A percentile compares a stretch with the other conserved stretches of the same genome.
phyloP scores from a whole-genome alignment of 2,797 vertebrate genomes.

The Selene dorsalis region DNA sequence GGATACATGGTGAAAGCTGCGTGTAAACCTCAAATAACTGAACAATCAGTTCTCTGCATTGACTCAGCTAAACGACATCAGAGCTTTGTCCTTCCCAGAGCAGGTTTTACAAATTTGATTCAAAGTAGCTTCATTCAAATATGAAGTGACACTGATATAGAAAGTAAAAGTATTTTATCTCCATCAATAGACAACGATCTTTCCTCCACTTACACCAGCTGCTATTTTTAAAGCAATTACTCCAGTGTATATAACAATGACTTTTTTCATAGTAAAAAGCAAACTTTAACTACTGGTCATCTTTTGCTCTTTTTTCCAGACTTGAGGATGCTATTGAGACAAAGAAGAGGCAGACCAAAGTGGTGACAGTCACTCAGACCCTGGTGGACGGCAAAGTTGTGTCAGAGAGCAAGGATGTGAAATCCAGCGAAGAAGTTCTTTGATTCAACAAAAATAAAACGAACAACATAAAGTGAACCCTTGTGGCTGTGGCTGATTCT shows the following conservation, averaged over 20 bases:
- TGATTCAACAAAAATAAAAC: constrained; percentile 48
- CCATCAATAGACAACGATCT: not conserved
- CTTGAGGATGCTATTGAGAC: constrained; percentile 82
- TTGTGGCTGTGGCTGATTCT: not conserved
- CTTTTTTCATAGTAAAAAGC: not conserved
- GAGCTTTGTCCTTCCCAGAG: constrained; percentile 10
- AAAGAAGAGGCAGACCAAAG: constrained; percentile 77
- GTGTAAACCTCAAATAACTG: not conserved
- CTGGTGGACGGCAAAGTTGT: constrained; percentile 89
- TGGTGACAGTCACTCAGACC: constrained; percentile 86
- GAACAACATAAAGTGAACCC: not conserved
- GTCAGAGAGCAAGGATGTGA: constrained; percentile 83
- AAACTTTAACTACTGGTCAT: not conserved
- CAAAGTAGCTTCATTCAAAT: constrained; percentile 68
- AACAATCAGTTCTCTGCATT: not conserved
- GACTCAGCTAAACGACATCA: not conserved
- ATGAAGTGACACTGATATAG: constrained; percentile 24
- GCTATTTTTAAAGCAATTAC: constrained; percentile 5
- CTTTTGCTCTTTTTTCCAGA: constrained; percentile 70
- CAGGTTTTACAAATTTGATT: constrained; percentile 62
- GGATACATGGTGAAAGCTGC: not conserved
- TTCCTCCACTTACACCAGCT: not conserved
- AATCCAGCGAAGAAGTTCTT: constrained; percentile 42
- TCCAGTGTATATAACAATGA: not conserved
- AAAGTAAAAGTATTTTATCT: constrained; percentile 30